Conservation (phyloP, 2,888 invertebrate species). For the Mythimna impura region DNA sequence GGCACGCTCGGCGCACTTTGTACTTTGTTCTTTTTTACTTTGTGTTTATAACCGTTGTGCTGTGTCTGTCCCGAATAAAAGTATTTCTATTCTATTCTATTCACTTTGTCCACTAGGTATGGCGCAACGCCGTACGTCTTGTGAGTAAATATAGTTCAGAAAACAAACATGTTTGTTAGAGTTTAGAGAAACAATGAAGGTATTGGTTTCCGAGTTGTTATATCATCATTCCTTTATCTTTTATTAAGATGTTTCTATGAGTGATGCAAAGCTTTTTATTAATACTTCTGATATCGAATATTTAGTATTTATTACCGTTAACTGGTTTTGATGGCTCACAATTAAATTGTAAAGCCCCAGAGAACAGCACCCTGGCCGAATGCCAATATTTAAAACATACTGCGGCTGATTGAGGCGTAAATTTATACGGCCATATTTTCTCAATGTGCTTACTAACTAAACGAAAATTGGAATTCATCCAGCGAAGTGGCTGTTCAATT, state of each 20-base stretch:
- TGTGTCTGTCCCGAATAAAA: too few species aligned
- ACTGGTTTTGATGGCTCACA: conserved; percentile 10
- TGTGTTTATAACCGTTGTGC: too few species aligned
- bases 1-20: too few species aligned
- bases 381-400: conserved; percentile 35
- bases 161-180: too few species aligned
- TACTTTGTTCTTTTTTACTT: too few species aligned
- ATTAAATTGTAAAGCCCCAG: conserved; percentile 8
- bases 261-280: neutral
- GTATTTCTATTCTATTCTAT: too few species aligned
- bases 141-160: too few species aligned
- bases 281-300: neutral
- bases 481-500: neutral
- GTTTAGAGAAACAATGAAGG: too few species aligned
- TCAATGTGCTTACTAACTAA: neutral
- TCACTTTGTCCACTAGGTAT: too few species aligned
- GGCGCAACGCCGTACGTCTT: too few species aligned
- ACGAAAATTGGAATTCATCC: conserved; percentile 24
- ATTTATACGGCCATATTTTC: conserved; percentile 8
- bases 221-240: neutral
- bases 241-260: neutral
- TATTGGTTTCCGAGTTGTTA: neutral
- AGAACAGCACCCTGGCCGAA: conserved; percentile 30
- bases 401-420: conserved; percentile 21
- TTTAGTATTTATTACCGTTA: neutral